A percentile compares a stretch with the other conserved stretches of the same genome.
phyloP scores from a whole-genome alignment of 2,113 vertebrate genomes.

The Chaenogobius annularis region DNA sequence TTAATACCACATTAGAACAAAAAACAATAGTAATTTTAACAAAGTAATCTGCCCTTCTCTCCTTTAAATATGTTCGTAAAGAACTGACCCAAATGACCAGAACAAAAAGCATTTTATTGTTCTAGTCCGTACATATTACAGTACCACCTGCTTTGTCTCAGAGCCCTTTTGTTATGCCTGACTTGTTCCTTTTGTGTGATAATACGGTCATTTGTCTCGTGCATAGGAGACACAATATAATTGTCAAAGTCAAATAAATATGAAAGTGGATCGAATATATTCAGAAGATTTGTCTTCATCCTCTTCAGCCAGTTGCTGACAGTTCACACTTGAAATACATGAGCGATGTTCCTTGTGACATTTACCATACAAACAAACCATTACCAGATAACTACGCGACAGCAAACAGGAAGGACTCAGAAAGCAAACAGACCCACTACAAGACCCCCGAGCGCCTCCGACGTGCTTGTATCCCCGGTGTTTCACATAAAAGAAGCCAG shows the following conservation, averaged over 20 bases:
- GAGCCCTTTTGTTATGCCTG: slow-evolving; percentile 48
- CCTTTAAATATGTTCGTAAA: not conserved
- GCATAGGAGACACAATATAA: slow-evolving; percentile 62
- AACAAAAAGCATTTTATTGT: slow-evolving; percentile 24
- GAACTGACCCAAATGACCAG: slow-evolving; percentile 1
- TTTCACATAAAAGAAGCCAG: slow-evolving; percentile 38
- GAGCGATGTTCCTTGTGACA: not conserved
- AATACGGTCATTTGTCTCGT: slow-evolving; percentile 78
- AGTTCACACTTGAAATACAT: not conserved
- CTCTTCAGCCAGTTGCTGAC: not conserved
- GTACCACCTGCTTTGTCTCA: slow-evolving; percentile 42
- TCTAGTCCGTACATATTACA: slow-evolving; percentile 32
- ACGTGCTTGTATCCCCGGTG: slow-evolving; percentile 40
- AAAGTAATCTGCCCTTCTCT: no score
- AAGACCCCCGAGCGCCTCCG: slow-evolving; percentile 12
- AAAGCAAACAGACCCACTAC: slow-evolving; percentile 15
- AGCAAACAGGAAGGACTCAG: not conserved
- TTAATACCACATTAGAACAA: no score
- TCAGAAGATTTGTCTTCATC: slow-evolving; percentile 32
- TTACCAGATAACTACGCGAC: not conserved
- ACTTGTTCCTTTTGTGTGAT: slow-evolving; percentile 70
- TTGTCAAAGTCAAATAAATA: slow-evolving; percentile 73
- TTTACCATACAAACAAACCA: slow-evolving; percentile 6
- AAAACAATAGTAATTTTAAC: no score
- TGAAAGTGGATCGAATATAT: slow-evolving; percentile 38